phyloP scores from a whole-genome alignment of 1,140 invertebrate genomes.

The Conus betulinus region DNA sequence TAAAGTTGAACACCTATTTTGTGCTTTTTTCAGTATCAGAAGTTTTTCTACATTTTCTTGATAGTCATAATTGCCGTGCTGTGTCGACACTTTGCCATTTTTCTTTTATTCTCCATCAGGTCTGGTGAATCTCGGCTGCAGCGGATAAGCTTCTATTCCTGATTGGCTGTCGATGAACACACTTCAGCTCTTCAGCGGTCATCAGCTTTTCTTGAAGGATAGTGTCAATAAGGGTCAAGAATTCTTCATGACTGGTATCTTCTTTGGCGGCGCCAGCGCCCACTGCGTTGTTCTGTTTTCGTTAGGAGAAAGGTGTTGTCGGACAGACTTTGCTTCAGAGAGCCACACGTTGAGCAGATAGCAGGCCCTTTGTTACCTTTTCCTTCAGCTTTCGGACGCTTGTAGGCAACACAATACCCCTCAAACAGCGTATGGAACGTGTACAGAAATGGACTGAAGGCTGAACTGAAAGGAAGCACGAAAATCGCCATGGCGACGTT shows the following conservation, averaged over 20 bases:
- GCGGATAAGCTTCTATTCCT: no score
- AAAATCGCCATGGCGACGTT: no score
- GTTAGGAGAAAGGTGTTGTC: neutral
- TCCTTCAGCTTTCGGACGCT: neutral
- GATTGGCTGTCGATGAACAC: no score
- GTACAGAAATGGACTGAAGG: no score
- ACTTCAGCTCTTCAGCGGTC: neutral
- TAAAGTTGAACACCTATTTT: no score
- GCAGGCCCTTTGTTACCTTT: neutral
- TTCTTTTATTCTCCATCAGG: no score
- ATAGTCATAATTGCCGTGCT: no score
- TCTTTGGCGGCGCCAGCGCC: neutral
- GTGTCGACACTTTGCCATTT: no score
- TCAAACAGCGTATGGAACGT: neutral
- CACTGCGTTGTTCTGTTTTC: neutral
- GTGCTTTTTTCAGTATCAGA: no score
- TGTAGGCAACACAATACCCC: neutral
- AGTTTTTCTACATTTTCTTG: no score
- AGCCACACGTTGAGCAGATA: neutral
- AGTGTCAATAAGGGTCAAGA: neutral
- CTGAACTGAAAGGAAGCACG: no score
- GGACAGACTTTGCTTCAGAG: neutral
- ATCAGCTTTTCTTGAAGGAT: neutral
- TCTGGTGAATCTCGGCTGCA: no score
- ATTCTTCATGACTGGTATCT: neutral